Conservation (phyloP, 2,113 vertebrate species). For the Puntigrus tetrazona region DNA sequence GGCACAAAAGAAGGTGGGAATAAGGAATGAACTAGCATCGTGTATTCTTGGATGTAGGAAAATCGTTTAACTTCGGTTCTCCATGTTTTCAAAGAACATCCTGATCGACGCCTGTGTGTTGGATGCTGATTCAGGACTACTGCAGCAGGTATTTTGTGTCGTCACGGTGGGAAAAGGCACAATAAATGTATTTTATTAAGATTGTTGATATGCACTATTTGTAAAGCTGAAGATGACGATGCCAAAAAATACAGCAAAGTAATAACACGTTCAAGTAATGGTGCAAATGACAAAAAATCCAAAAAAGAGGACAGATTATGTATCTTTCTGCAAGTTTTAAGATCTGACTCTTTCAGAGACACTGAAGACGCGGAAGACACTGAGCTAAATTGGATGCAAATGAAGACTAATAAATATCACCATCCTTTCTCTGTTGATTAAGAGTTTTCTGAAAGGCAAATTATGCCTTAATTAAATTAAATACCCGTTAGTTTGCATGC, state of each 20-base stretch:
- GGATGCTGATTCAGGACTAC: constrained; percentile 91
- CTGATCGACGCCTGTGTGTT: constrained; percentile 95
- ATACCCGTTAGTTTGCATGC: too few relatives aligned
- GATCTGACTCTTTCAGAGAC: neutral
- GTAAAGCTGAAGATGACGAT: neutral
- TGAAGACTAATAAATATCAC: too few relatives aligned
- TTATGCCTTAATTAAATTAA: too few relatives aligned
- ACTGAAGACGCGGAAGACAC: too few relatives aligned
- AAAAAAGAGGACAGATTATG: neutral
- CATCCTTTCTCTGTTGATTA: too few relatives aligned
- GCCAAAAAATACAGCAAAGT: neutral
- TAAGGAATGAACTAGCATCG: neutral
- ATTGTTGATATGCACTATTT: too few relatives aligned
- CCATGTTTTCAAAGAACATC: constrained; percentile 78
- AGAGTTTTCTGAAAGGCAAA: too few relatives aligned
- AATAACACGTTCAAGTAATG: neutral
- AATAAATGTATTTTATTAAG: neutral
- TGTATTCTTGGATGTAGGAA: neutral
- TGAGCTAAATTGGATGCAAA: too few relatives aligned
- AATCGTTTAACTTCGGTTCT: neutral
- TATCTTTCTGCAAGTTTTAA: neutral
- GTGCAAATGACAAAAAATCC: neutral
- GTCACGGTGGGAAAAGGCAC: neutral
- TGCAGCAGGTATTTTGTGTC: constrained; percentile 85
- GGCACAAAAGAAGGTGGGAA: constrained; percentile 90